Conservation (phyloP, 2,888 invertebrate genomes). For the Coenonympha arcania region DNA sequence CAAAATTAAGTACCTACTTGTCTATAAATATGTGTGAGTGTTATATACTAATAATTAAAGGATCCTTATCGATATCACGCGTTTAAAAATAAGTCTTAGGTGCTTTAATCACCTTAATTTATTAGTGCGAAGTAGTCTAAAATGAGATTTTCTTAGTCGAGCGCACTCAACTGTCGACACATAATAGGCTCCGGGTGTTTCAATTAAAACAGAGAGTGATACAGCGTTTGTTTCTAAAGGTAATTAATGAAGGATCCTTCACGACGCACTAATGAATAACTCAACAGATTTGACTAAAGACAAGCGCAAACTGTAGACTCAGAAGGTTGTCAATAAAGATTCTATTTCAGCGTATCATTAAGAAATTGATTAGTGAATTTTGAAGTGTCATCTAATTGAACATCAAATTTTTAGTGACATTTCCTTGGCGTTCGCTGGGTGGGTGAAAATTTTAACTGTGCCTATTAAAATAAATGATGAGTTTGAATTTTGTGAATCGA, state of each 20-base stretch:
- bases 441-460: background rate
- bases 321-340: too few relatives aligned
- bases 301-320: constrained; percentile 20
- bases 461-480: too few relatives aligned
- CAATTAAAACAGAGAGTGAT: constrained; percentile 50
- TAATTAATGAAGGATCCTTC: constrained; percentile 47
- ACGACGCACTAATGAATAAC: constrained; percentile 28
- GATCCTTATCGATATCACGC: too few relatives aligned
- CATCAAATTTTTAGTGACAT: background rate
- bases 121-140: constrained; percentile 3
- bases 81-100: background rate
- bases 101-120: background rate
- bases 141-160: constrained; percentile 14
- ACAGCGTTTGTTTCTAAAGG: constrained; percentile 44
- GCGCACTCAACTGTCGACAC: constrained; percentile 18
- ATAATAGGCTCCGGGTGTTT: constrained; percentile 39
- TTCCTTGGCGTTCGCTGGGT: background rate
- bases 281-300: constrained; percentile 30
- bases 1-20: too few relatives aligned
- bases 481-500: too few relatives aligned
- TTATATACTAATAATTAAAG: too few relatives aligned
- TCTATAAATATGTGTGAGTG: too few relatives aligned
- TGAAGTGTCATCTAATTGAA: background rate
- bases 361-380: background rate
- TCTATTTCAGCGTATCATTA: background rate